Percentiles rank a stretch among this genome's conserved stretches.
phyloP scores from a whole-genome alignment of 2,888 invertebrate genomes.

The Melipona bicolor region DNA sequence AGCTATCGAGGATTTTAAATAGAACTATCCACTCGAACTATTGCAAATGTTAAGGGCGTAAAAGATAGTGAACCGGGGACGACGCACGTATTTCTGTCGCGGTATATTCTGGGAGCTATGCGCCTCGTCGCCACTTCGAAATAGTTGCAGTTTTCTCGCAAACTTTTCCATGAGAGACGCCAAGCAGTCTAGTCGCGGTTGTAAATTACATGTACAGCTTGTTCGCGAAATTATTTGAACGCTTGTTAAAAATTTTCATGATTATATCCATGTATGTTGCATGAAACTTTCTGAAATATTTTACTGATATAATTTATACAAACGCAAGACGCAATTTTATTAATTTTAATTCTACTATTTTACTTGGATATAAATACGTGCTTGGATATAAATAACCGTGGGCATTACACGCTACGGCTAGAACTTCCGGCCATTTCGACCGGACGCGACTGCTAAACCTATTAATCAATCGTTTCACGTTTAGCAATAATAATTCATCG shows the following conservation, averaged over 20 bases:
- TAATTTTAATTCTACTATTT: not conserved
- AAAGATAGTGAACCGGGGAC: constrained; percentile 55
- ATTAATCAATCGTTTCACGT: constrained; percentile 3
- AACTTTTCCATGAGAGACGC: constrained; percentile 41
- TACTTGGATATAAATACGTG: not conserved
- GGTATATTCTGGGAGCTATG: constrained; percentile 78
- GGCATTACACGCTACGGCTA: constrained; percentile 4
- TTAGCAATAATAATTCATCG: not conserved
- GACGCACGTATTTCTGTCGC: constrained; percentile 75
- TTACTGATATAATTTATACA: not conserved
- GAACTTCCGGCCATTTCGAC: constrained; percentile 72
- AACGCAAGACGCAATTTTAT: not conserved
- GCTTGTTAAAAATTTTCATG: no score
- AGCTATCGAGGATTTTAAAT: constrained; percentile 16
- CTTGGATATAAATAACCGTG: not conserved
- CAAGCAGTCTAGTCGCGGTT: not conserved
- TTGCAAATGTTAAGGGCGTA: constrained; percentile 61
- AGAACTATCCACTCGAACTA: constrained; percentile 27
- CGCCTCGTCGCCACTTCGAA: constrained; percentile 53
- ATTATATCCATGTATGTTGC: no score
- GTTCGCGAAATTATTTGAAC: not conserved
- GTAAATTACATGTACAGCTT: not conserved
- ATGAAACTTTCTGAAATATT: no score
- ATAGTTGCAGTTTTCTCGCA: constrained; percentile 62
- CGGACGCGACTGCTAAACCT: not conserved